These are phyloP conservation scores for Agrilus biguttatus DNA, from an alignment of 2,888 invertebrate species.

Conservation along the genomic window DNA sequence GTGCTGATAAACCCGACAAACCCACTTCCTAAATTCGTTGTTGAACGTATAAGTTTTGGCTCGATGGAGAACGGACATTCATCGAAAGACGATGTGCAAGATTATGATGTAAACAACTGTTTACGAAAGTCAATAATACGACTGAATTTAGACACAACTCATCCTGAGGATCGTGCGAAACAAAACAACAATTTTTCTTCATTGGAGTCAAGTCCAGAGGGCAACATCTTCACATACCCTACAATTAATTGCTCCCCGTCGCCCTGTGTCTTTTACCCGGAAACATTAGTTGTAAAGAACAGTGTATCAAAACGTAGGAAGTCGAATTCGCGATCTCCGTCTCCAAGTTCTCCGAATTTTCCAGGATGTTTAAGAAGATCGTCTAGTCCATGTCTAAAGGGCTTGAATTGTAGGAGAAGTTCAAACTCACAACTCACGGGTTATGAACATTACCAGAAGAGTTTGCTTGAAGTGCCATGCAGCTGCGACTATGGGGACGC, in stretches of 20 bases:
- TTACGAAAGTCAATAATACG: too few relatives aligned
- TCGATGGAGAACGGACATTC: too few relatives aligned
- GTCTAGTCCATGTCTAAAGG: constrained; percentile 16
- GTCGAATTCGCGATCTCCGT: constrained; percentile 17
- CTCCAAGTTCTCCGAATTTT: constrained; percentile 16
- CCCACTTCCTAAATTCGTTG: too few relatives aligned
- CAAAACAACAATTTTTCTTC: too few relatives aligned
- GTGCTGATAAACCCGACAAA: too few relatives aligned
- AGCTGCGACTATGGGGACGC: constrained; percentile 73
- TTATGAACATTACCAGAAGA: constrained; percentile 69
- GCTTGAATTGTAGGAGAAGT: constrained; percentile 14
- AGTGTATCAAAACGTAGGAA: background rate
- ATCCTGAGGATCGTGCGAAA: too few relatives aligned
- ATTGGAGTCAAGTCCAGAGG: too few relatives aligned
- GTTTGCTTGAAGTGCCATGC: constrained; percentile 61
- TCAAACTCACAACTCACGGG: constrained; percentile 26
- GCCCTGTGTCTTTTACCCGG: constrained; percentile 23
- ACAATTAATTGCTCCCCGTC: constrained; percentile 28
- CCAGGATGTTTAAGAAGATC: constrained; percentile 12
- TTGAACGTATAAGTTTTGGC: too few relatives aligned
- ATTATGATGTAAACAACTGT: too few relatives aligned
- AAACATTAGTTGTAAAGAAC: background rate
- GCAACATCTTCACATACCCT: constrained; percentile 16
- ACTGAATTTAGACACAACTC: too few relatives aligned
- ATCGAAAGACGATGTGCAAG: too few relatives aligned